These are phyloP conservation scores for Pyrocoelia pectoralis DNA, from an alignment of 2,888 invertebrate genomes.

Conservation along the genomic window DNA sequence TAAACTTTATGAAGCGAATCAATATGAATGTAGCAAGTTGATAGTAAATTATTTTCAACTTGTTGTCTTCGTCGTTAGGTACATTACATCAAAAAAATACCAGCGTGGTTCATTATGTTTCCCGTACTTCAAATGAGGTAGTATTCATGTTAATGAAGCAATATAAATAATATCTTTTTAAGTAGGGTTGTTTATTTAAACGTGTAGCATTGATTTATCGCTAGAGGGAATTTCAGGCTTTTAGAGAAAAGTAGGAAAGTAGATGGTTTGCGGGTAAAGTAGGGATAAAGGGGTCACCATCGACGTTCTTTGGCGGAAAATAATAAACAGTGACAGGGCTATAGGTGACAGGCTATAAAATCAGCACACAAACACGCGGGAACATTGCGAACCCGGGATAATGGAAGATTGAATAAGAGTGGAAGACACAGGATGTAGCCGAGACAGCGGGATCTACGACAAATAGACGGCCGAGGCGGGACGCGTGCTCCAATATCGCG, in stretches of 20 bases:
- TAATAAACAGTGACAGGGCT: conserved; percentile 52
- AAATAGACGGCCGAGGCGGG: conserved; percentile 48
- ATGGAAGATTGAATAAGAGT: conserved; percentile 57
- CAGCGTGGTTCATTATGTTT: too few relatives aligned
- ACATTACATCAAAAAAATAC: too few relatives aligned
- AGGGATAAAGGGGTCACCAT: conserved; percentile 34
- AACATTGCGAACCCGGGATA: conserved; percentile 50
- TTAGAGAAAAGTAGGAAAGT: conserved; percentile 7
- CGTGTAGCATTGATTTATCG: neutral
- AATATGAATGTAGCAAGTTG: too few relatives aligned
- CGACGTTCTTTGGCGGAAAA: conserved; percentile 39
- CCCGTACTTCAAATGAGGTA: too few relatives aligned
- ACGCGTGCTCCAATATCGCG: conserved; percentile 39
- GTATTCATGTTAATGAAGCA: too few relatives aligned
- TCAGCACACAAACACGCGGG: conserved; percentile 47
- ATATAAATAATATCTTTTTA: neutral
- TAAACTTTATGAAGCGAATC: too few relatives aligned
- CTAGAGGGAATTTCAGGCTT: neutral
- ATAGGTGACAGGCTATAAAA: conserved; percentile 56
- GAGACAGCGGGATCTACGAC: conserved; percentile 48
- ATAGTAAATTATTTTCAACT: too few relatives aligned
- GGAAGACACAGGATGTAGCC: conserved; percentile 48
- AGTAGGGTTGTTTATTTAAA: neutral
- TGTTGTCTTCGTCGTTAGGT: too few relatives aligned
- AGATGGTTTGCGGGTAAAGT: conserved; percentile 28